phyloP scores from a whole-genome alignment of 35 echinoderm and acorn worm species.

The Patiria miniata region DNA sequence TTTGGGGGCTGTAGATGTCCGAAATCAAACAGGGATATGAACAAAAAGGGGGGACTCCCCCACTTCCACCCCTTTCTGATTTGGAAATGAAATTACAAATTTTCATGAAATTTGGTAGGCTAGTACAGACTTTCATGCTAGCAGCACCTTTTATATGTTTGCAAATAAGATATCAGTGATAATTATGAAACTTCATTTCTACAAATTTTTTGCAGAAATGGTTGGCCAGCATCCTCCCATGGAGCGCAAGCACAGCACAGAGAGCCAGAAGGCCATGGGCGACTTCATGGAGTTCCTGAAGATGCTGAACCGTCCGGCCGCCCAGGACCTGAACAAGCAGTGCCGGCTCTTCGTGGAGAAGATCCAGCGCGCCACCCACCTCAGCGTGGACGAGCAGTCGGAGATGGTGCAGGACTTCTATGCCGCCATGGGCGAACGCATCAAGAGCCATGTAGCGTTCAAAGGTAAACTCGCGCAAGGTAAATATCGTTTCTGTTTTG shows the following conservation, averaged over 20 bases:
- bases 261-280: slow-evolving; percentile 76
- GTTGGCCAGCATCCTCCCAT: slow-evolving; percentile 42
- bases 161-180: not conserved
- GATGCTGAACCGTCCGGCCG: slow-evolving; percentile 71
- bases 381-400: slow-evolving; percentile 73
- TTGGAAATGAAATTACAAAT: no score
- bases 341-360: slow-evolving; percentile 71
- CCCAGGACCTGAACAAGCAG: slow-evolving; percentile 71
- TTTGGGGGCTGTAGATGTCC: no score
- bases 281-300: slow-evolving; percentile 91
- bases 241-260: slow-evolving; percentile 76
- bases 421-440: slow-evolving; percentile 63
- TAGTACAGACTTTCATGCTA: no score
- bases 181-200: not conserved
- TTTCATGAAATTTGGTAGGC: no score
- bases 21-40: no score
- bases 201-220: not conserved
- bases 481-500: not conserved
- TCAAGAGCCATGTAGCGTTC: slow-evolving; percentile 60
- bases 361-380: slow-evolving; percentile 37
- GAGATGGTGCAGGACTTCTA: slow-evolving; percentile 98
- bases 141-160: no score
- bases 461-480: slow-evolving; percentile 52
- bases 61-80: no score
- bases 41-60: no score